Conservation (phyloP, 1,140 invertebrate species). For the Plodia interpunctella region DNA sequence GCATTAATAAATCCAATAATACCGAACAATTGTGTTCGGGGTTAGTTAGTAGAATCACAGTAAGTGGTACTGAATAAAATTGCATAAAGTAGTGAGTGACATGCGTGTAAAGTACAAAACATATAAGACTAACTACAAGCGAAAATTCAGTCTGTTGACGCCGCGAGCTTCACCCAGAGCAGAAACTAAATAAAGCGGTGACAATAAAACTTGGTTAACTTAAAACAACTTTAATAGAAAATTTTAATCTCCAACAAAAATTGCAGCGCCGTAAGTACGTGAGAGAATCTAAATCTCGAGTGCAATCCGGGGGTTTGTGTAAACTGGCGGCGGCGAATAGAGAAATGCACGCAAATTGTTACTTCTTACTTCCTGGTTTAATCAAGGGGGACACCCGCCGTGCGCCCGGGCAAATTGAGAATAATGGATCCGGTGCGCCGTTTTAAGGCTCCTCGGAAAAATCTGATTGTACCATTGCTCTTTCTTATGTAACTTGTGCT, state of each 20-base stretch:
- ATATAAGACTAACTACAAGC: no score
- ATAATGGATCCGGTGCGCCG: slow-evolving; percentile 59
- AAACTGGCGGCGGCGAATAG: slow-evolving; percentile 23
- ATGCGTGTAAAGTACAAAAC: no score
- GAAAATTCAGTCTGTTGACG: no score
- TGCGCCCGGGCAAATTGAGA: slow-evolving; percentile 68
- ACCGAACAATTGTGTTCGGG: no score
- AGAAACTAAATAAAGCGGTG: neutral
- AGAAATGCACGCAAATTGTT: slow-evolving; percentile 65
- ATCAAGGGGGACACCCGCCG: slow-evolving; percentile 73
- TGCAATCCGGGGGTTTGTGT: slow-evolving; percentile 40
- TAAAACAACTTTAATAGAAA: neutral
- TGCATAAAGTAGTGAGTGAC: no score
- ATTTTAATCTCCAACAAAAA: neutral
- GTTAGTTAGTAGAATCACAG: no score
- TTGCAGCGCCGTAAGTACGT: neutral
- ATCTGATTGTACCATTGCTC: slow-evolving; percentile 31
- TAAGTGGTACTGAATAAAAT: no score
- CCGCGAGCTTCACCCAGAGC: neutral
- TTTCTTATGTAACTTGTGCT: slow-evolving; percentile 14
- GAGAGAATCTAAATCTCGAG: slow-evolving; percentile 25
- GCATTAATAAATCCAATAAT: no score
- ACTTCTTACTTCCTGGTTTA: slow-evolving; percentile 67
- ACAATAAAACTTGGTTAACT: neutral
- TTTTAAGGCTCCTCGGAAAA: slow-evolving; percentile 52